Base-by-base conservation (phyloP, 2,888 invertebrate genomes). In the Heteropelma amictum region DNA sequence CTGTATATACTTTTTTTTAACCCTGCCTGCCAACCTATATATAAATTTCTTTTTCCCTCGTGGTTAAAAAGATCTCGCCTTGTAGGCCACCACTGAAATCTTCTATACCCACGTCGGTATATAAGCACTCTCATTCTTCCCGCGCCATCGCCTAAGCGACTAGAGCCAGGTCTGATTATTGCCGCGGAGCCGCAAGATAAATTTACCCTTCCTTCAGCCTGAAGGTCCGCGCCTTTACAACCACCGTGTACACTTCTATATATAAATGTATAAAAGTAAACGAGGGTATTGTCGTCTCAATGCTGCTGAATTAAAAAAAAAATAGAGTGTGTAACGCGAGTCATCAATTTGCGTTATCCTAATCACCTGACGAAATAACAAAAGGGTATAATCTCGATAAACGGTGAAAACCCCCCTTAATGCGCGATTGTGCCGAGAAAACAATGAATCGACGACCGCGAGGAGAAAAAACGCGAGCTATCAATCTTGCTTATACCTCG, bases 131-230 rank as follows among this genome's bases (percentile, higher is more conserved):
- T 7, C 26, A 58, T 33, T 54, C 42, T 63, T 42, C 30, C 68
- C 47, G 28, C 42, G 28, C 7, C 53, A 23, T 19, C 7, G 23
- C 53, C 5, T n/a, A 30, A 73, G 70, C 77, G 77, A 82, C 80
- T 83, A 81, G 84, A 40, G 26, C 84, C 77, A 79, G 64, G 79
- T 68, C 81, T 81, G 82, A 85, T 85, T 84, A 84, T 82, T 83
- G 83, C 82, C 81, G 77, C 70, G 61, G 38, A 72, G 68, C 75
- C n/a, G n/a, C 75, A 63, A 81, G 83, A 84, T 84, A 82, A 83
- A 85, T 84, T 84, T 78, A 76, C n/a, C 79, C 82, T 82, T 82
- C 83, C 81, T 81, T 78, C 78, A 78, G 71, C 75, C 63, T 14
- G 61, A 72, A 76, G 79, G 10, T 35, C 17, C 40, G 74, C 72